Percentiles rank a stretch among this genome's conserved stretches.
Evolutionary conservation across 2,113 vertebrate species (phyloP).

Genomic region (Megaptera novaeangliae): DNA sequence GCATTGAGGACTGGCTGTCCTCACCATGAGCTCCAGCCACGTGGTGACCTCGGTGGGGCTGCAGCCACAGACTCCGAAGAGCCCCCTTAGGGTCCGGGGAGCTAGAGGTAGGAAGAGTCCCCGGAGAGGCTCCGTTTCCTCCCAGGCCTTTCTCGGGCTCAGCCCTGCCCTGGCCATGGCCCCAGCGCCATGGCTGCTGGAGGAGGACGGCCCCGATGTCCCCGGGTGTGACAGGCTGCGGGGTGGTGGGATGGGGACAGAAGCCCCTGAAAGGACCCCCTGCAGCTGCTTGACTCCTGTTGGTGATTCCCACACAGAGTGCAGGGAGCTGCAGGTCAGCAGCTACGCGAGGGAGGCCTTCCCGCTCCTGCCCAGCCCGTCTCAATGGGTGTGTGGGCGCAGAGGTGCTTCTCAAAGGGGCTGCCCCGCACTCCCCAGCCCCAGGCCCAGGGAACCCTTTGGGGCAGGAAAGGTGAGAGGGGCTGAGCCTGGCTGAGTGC

Average conservation of each 20-base stretch:
- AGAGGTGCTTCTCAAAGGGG: background rate
- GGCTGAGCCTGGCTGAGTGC: too few species aligned
- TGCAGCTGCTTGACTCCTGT: background rate
- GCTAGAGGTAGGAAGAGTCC: background rate
- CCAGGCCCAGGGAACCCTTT: background rate
- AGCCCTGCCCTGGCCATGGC: background rate
- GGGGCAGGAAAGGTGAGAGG: background rate
- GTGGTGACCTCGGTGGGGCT: rapidly evolving
- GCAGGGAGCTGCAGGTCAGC: rapidly evolving
- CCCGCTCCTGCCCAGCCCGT: rapidly evolving
- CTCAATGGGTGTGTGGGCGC: rapidly evolving
- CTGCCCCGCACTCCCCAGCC: background rate
- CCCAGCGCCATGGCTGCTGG: too few species aligned
- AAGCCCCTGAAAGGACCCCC: background rate
- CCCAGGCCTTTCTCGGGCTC: background rate
- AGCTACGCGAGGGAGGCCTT: rapidly evolving
- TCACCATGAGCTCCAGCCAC: rapidly evolving
- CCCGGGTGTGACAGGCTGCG: background rate
- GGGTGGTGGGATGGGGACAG: background rate
- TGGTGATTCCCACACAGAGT: background rate
- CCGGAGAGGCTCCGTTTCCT: background rate
- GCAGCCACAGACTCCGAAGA: background rate
- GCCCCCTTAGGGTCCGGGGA: background rate
- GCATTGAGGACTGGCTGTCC: background rate
- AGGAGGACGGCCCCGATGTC: background rate